Evolutionary conservation across 2,888 invertebrate genomes (phyloP).

Genomic region (Disparrhopalites patrizii): DNA sequence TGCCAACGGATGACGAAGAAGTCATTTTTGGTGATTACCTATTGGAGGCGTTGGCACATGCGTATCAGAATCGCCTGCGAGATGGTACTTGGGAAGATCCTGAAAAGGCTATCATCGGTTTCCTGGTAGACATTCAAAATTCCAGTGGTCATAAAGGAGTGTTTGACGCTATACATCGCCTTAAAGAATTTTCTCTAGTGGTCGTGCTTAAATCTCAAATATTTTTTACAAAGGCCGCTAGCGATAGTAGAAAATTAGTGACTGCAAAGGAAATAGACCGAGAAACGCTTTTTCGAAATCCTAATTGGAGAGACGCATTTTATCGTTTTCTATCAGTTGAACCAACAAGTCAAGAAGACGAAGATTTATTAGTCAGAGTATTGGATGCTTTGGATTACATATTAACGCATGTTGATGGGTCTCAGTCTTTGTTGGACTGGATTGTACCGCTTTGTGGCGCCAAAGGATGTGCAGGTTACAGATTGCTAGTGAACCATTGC

Average conservation of each 20-base stretch:
- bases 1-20: constrained; percentile 24
- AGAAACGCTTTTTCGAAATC: constrained; percentile 47
- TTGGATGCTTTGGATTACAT: constrained; percentile 47
- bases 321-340: constrained; percentile 61
- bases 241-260: constrained; percentile 5
- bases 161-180: constrained; percentile 56
- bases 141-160: constrained; percentile 62
- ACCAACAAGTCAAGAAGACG: constrained; percentile 64
- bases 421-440: constrained; percentile 33
- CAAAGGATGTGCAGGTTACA: constrained; percentile 36
- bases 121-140: constrained; percentile 60
- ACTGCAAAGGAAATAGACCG: constrained; percentile 2
- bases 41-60: constrained; percentile 19
- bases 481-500: constrained; percentile 30
- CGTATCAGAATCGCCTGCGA: constrained; percentile 19
- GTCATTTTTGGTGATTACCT: constrained; percentile 20
- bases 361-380: constrained; percentile 58
- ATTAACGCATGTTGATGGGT: constrained; percentile 27
- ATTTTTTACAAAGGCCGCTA: constrained; percentile 49
- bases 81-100: constrained; percentile 24
- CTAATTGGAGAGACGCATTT: constrained; percentile 62
- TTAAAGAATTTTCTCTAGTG: constrained; percentile 41
- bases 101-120: constrained; percentile 5
- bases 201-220: constrained; percentile 54
- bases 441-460: constrained; percentile 39